phyloP scores from a whole-genome alignment of 2,113 vertebrate genomes.

The Guaruba guarouba region DNA sequence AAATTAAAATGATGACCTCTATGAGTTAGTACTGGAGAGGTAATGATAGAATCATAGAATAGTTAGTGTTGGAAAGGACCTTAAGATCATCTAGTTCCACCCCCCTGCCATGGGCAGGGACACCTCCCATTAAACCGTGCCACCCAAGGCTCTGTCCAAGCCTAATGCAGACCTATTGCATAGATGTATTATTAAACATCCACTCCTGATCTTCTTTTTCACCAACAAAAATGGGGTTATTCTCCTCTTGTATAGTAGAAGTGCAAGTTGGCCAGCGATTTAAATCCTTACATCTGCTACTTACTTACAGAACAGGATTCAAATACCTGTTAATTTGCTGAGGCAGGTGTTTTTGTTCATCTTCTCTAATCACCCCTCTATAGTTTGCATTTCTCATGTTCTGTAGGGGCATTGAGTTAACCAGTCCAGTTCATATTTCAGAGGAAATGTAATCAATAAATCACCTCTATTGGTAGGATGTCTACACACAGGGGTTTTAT shows the following conservation, averaged over 20 bases:
- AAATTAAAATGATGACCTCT: not conserved
- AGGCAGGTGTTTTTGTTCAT: constrained; percentile 23
- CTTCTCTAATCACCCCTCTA: not conserved
- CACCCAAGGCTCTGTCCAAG: no score
- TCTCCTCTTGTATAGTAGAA: not conserved
- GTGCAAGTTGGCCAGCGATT: not conserved
- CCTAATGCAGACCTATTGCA: not conserved
- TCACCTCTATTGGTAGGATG: constrained; percentile 64
- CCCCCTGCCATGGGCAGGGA: no score
- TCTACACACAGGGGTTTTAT: constrained; percentile 49
- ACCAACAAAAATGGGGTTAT: not conserved
- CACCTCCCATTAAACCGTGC: no score
- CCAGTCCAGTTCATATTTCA: constrained; percentile 64
- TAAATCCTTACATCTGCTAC: constrained; percentile 8
- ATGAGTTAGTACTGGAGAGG: not conserved
- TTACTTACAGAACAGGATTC: constrained; percentile 35
- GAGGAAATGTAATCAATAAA: constrained; percentile 61
- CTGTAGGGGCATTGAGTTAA: constrained; percentile 34
- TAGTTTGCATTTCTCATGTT: constrained; percentile 36
- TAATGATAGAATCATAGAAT: not conserved
- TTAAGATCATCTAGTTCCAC: no score
- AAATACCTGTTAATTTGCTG: constrained; percentile 61
- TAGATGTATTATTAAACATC: not conserved
- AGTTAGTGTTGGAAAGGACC: no score
- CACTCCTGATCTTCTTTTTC: not conserved